These are phyloP conservation scores for Anabas testudineus DNA, from an alignment of 2,797 vertebrate genomes.

Conservation along the genomic window DNA sequence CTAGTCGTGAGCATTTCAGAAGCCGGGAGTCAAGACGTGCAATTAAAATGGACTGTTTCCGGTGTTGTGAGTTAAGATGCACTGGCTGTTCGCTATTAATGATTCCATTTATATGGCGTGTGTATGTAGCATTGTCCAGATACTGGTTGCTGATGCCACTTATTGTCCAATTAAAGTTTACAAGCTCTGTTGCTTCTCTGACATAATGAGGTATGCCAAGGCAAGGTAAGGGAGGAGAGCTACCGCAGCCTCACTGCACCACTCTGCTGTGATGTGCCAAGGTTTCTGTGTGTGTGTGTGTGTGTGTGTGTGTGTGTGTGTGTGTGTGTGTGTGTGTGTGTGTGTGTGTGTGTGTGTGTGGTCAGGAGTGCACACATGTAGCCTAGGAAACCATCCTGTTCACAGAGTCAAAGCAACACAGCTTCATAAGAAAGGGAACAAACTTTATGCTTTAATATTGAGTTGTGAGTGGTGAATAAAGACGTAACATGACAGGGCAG, in stretches of 20 bases:
- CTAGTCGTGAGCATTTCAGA: slow-evolving; percentile 10
- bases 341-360: slow-evolving; percentile 9
- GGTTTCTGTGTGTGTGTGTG: slow-evolving; percentile 16
- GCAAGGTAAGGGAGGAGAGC: slow-evolving; percentile 43
- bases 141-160: slow-evolving; percentile 3
- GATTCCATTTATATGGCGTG: slow-evolving; percentile 24
- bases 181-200: slow-evolving; percentile 65
- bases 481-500: neutral
- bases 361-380: slow-evolving; percentile 31
- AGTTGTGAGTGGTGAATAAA: neutral
- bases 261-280: slow-evolving; percentile 64
- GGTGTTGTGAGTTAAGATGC: slow-evolving; percentile 37
- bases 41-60: slow-evolving; percentile 64
- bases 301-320: slow-evolving; percentile 12
- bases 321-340: slow-evolving; percentile 15
- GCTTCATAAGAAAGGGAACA: neutral
- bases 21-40: slow-evolving; percentile 12
- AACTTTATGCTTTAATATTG: neutral
- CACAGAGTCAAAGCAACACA: slow-evolving; percentile 13
- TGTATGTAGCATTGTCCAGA: neutral
- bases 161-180: slow-evolving; percentile 64
- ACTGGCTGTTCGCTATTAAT: slow-evolving; percentile 41
- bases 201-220: slow-evolving; percentile 32
- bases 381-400: neutral
- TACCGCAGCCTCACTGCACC: slow-evolving; percentile 74